Conservation (phyloP, 2,113 vertebrate species). For the Poecile atricapillus region DNA sequence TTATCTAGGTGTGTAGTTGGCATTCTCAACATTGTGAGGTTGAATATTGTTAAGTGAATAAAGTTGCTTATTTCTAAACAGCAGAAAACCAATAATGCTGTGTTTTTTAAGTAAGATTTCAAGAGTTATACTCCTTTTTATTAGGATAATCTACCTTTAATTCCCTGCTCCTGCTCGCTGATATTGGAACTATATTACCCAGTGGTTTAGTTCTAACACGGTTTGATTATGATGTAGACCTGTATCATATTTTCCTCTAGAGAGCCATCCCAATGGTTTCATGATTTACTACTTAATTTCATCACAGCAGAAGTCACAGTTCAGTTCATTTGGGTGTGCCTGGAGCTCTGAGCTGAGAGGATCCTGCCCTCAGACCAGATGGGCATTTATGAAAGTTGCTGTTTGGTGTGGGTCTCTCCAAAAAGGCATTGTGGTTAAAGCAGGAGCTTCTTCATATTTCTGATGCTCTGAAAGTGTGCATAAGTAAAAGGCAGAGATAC, state of each 20-base stretch:
- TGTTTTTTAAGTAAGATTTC: neutral
- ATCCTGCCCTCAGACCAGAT: neutral
- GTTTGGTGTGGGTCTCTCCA: neutral
- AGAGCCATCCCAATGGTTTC: neutral
- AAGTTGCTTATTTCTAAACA: neutral
- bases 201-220: neutral
- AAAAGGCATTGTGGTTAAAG: neutral
- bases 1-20: neutral
- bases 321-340: neutral
- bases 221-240: neutral
- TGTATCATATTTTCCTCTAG: neutral
- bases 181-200: neutral
- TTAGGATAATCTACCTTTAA: neutral
- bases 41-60: neutral
- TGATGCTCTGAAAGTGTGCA: neutral
- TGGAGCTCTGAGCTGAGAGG: neutral
- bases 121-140: neutral
- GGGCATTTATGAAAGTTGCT: neutral
- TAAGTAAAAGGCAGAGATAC: neutral
- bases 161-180: rapidly evolving
- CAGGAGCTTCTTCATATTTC: neutral
- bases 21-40: neutral
- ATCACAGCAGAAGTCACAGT: neutral
- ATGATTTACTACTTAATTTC: neutral
- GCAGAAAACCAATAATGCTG: neutral